Conservation (phyloP, 1,140 invertebrate genomes). For the Campoletis sonorensis region DNA sequence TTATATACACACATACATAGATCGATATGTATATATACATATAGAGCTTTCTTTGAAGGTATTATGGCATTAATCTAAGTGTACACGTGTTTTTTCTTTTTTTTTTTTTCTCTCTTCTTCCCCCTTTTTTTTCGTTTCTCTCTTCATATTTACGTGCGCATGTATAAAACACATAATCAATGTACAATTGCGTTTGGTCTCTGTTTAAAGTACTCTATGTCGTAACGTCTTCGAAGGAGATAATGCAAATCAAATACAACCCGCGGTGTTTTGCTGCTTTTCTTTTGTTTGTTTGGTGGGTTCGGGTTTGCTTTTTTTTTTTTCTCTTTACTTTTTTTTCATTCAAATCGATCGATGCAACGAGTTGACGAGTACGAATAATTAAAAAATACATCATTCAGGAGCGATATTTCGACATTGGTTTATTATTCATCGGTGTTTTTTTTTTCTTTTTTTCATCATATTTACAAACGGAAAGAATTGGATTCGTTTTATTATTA, state of each 20-base stretch:
- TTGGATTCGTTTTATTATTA: background rate
- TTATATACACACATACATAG: background rate
- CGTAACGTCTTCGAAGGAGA: slow-evolving; percentile 11
- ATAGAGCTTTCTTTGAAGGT: slow-evolving; percentile 46
- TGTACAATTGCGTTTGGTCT: slow-evolving; percentile 51
- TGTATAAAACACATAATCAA: slow-evolving; percentile 56
- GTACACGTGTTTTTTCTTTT: slow-evolving; percentile 40
- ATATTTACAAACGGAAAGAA: slow-evolving; percentile 46
- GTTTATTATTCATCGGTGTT: no score
- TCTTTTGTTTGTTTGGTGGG: no score
- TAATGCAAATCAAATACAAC: background rate
- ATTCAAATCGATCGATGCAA: background rate
- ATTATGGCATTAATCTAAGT: slow-evolving; percentile 47
- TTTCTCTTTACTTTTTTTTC: background rate
- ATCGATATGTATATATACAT: slow-evolving; percentile 23
- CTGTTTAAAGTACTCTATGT: background rate
- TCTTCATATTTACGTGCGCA: slow-evolving; percentile 19
- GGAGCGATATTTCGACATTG: background rate
- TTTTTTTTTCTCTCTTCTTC: slow-evolving; percentile 1
- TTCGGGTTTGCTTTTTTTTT: background rate
- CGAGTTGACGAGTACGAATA: background rate
- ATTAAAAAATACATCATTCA: slow-evolving; percentile 32
- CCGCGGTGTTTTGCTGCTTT: background rate
- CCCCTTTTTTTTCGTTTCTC: slow-evolving; percentile 4
- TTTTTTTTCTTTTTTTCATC: slow-evolving; percentile 26